Conservation (phyloP, 2,888 invertebrate species). For the Sesamia inferens region DNA sequence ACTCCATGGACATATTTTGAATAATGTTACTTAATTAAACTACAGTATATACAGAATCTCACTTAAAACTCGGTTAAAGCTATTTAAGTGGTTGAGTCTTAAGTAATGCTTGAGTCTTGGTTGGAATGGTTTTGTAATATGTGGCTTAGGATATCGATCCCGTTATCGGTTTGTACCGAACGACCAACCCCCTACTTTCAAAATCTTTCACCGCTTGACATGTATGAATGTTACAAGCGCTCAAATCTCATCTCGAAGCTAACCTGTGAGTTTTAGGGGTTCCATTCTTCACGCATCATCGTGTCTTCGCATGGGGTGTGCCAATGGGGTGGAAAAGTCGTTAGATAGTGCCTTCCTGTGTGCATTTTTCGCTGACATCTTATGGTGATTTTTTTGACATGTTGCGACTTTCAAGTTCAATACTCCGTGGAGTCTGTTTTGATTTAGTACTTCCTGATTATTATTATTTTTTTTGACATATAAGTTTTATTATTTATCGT, state of each 20-base stretch:
- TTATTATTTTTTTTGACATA: background rate
- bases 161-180: background rate
- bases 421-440: conserved; percentile 39
- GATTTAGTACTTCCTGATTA: conserved; percentile 31
- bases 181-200: conserved; percentile 3
- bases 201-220: conserved; percentile 31
- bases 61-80: no score
- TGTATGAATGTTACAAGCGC: conserved; percentile 47
- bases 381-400: conserved; percentile 64
- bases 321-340: conserved; percentile 72
- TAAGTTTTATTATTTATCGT: background rate
- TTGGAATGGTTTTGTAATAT: no score
- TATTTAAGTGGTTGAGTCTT: no score
- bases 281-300: conserved; percentile 71
- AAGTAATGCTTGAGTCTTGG: no score
- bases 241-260: conserved; percentile 58
- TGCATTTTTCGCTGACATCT: conserved; percentile 55
- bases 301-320: conserved; percentile 62
- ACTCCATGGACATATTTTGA: no score
- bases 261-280: conserved; percentile 61
- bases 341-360: conserved; percentile 68
- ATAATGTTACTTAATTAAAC: background rate
- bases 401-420: conserved; percentile 45
- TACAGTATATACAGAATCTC: no score
- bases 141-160: background rate